phyloP scores from a whole-genome alignment of 2,113 vertebrate species.

The Poeciliopsis retropinna region DNA sequence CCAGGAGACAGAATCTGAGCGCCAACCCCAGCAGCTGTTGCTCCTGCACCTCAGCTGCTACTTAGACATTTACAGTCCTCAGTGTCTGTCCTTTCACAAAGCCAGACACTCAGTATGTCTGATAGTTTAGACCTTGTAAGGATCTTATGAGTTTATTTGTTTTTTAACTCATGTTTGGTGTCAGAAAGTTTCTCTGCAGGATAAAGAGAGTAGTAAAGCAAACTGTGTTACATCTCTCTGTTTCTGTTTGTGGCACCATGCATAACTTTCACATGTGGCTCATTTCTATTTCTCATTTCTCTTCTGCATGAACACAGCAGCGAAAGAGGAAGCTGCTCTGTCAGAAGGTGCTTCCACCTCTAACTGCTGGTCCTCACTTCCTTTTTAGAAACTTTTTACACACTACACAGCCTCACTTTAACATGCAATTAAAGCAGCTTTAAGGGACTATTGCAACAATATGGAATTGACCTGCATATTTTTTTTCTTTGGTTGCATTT shows the following conservation, averaged over 20 bases:
- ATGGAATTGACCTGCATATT: not conserved
- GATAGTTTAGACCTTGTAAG: slow-evolving; percentile 1
- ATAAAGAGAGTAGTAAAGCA: not conserved
- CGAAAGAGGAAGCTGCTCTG: slow-evolving; percentile 61
- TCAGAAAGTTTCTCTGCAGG: slow-evolving; percentile 1
- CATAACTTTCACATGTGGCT: slow-evolving; percentile 6
- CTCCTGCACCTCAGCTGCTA: slow-evolving; percentile 64
- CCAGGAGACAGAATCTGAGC: slow-evolving; percentile 51
- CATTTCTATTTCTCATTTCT: not conserved
- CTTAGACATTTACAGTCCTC: slow-evolving; percentile 25
- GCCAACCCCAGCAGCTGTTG: slow-evolving; percentile 69
- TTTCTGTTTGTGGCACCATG: slow-evolving; percentile 33
- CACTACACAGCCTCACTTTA: slow-evolving; percentile 10
- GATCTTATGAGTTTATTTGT: slow-evolving; percentile 11
- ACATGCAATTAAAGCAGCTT: not conserved
- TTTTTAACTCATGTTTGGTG: slow-evolving; percentile 2
- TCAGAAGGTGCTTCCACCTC: slow-evolving; percentile 27
- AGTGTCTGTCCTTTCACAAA: slow-evolving; percentile 33
- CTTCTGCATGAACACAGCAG: slow-evolving; percentile 7
- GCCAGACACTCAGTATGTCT: slow-evolving; percentile 39
- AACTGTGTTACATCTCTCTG: slow-evolving; percentile 24
- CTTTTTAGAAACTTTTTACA: slow-evolving; percentile 24
- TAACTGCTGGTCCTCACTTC: slow-evolving; percentile 52
- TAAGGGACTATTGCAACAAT: not conserved
- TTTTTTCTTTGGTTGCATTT: not conserved